Evolutionary conservation across 2,888 invertebrate species (phyloP), one percentile per base, ranked within the genome.

Genomic region (Ditylenchus weischeri): DNA sequence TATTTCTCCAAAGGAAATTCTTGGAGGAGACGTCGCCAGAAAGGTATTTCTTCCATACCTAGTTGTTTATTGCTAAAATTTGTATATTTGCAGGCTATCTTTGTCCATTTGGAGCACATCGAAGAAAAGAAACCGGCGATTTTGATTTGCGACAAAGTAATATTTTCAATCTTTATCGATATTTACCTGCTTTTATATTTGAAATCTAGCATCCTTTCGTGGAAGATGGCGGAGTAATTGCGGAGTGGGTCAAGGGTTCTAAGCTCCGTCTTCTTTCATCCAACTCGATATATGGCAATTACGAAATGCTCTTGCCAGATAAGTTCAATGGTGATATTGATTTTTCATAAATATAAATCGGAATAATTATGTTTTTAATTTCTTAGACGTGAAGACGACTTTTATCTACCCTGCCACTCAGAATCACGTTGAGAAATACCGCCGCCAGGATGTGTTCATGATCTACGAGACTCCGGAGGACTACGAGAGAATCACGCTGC

Each of bases 401-500:
- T 87, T 96, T 36, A 91, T 96, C 72, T 90, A 90, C 84, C 98
- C 98, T 3, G 95, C 94, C 0, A 92, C 92, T 38, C 89, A 91
- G 65, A 91, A 92, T 82, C 94, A 95, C 79, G 89, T 96, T 19
- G 87, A 88, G 10, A 96, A 94, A 83, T 96, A 90, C 84, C 87
- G 89, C 13, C 86, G 87, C 43, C 90, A 91, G 76, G 88, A 89
- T 65, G 84, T 87, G 4, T 89, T 90, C 82, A 84, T 95, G 29
- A 86, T 98, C 8, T 85, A 89, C 67, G 98, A 98, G 85, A 92
- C 93, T 0, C 88, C 90, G 0, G 88, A 89, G 36, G 85, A 91
- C 63, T 98, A 95, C 82, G 83, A 89, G 74, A 88, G 87, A 29
- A 86, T 92, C 36, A 91, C 92, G 0, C 84, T 90, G 65, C 91